These are phyloP conservation scores for Dreissena polymorpha DNA, from an alignment of 1,140 invertebrate species.

Conservation along the genomic window DNA sequence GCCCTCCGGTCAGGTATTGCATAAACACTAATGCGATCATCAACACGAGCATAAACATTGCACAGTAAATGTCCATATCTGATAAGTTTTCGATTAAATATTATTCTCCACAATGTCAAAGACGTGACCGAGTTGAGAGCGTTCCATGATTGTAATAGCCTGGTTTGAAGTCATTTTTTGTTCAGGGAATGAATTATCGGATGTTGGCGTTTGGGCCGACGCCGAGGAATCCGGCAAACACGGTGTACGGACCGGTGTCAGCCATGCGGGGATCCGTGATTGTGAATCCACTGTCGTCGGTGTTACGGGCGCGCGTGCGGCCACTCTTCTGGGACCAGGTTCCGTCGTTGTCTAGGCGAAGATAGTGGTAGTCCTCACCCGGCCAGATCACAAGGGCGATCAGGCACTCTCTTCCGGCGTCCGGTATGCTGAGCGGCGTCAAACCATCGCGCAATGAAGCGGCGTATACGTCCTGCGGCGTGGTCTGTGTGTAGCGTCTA, in stretches of 20 bases:
- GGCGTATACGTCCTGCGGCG: constrained; percentile 19
- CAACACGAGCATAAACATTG: too few relatives aligned
- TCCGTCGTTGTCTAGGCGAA: constrained; percentile 34
- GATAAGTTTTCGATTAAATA: too few relatives aligned
- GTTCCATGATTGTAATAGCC: too few relatives aligned
- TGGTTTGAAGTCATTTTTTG: too few relatives aligned
- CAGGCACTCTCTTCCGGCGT: constrained; percentile 19
- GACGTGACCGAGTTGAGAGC: too few relatives aligned
- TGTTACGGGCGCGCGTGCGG: constrained; percentile 29
- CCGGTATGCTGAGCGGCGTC: constrained; percentile 1
- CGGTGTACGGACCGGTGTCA: constrained; percentile 31
- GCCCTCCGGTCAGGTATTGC: too few relatives aligned
- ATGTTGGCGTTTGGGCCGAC: constrained; percentile 2
- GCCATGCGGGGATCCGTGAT: constrained; percentile 13
- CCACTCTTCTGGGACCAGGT: constrained; percentile 51
- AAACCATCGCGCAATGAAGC: constrained; percentile 22
- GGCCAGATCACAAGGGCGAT: constrained; percentile 42
- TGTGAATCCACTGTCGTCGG: constrained; percentile 25
- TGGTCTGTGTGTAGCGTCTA: too few relatives aligned
- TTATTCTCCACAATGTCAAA: too few relatives aligned
- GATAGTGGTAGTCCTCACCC: constrained; percentile 42
- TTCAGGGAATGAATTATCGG: neutral
- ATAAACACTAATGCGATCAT: too few relatives aligned
- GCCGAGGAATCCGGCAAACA: constrained; percentile 26
- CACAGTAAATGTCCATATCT: too few relatives aligned